Evolutionary conservation across 2,113 vertebrate genomes (phyloP).

Genomic region (Podarcis raffonei): DNA sequence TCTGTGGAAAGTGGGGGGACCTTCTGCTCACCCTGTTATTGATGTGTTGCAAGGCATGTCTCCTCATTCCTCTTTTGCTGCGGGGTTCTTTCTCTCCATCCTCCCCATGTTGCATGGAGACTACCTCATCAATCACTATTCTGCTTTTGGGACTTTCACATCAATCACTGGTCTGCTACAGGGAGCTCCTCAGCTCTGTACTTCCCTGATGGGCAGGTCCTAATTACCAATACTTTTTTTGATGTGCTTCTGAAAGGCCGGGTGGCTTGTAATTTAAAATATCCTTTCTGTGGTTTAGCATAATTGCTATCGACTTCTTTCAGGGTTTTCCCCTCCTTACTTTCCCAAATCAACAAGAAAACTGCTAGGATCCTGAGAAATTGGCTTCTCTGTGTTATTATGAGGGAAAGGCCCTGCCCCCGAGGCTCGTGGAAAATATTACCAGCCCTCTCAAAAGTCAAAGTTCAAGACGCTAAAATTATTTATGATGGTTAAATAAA

Average conservation of each 20-base stretch:
- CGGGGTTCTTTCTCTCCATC: background rate
- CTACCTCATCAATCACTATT: conserved; percentile 3
- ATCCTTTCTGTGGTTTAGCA: background rate
- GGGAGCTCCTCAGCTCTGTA: background rate
- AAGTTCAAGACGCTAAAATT: background rate
- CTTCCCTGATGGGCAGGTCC: background rate
- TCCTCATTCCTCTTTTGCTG: background rate
- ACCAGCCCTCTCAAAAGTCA: background rate
- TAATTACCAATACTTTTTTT: background rate
- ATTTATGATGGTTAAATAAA: background rate
- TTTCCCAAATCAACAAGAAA: background rate
- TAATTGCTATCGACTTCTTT: background rate
- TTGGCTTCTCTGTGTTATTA: background rate
- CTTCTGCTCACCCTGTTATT: conserved; percentile 9
- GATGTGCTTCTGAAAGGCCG: background rate
- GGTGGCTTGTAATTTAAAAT: background rate
- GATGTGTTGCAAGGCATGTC: background rate
- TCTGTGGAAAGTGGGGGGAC: background rate
- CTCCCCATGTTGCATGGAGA: background rate
- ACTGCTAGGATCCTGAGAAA: background rate
- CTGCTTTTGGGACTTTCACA: background rate
- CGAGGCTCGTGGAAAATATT: background rate
- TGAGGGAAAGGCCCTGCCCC: background rate
- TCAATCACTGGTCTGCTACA: background rate
- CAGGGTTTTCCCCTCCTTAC: background rate